Percentiles rank a stretch among this genome's conserved stretches.
Evolutionary conservation across 1,140 invertebrate species (phyloP).

Genomic region (Camponotus pennsylvanicus): DNA sequence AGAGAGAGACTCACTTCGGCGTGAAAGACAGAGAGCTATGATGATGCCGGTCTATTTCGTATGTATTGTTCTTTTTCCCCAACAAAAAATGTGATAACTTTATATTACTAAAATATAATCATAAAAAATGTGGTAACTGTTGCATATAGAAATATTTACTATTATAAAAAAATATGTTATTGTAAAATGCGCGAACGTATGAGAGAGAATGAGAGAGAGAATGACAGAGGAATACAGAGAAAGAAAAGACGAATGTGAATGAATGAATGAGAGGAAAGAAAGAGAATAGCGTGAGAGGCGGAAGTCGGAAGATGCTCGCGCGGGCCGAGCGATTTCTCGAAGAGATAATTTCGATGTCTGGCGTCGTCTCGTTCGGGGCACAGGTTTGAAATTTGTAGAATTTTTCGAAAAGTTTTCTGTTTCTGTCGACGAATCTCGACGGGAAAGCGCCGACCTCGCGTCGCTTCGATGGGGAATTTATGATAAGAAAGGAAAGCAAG

Average conservation of each 20-base stretch:
- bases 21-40: constrained; percentile 44
- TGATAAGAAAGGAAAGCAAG: constrained; percentile 60
- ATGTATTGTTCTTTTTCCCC: constrained; percentile 75
- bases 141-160: constrained; percentile 82
- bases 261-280: constrained; percentile 26
- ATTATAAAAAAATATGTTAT: constrained; percentile 77
- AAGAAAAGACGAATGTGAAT: constrained; percentile 1
- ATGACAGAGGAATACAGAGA: constrained; percentile 3
- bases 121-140: constrained; percentile 70
- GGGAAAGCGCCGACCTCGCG: constrained; percentile 27
- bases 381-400: neutral
- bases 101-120: constrained; percentile 65
- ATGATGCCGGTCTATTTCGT: constrained; percentile 59
- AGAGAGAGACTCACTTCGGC: constrained; percentile 52
- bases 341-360: constrained; percentile 35
- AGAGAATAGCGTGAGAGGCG: constrained; percentile 25
- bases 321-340: constrained; percentile 35
- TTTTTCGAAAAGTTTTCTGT: neutral
- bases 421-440: neutral
- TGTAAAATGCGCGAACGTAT: constrained; percentile 56
- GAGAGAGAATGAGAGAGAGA: constrained; percentile 20
- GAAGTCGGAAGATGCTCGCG: constrained; percentile 50
- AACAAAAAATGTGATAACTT: constrained; percentile 80
- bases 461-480: constrained; percentile 23
- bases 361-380: neutral